Percentiles rank a stretch among this genome's conserved stretches.
Conservation (phyloP, 2,797 vertebrate species). For the Girardinus metallicus region DNA sequence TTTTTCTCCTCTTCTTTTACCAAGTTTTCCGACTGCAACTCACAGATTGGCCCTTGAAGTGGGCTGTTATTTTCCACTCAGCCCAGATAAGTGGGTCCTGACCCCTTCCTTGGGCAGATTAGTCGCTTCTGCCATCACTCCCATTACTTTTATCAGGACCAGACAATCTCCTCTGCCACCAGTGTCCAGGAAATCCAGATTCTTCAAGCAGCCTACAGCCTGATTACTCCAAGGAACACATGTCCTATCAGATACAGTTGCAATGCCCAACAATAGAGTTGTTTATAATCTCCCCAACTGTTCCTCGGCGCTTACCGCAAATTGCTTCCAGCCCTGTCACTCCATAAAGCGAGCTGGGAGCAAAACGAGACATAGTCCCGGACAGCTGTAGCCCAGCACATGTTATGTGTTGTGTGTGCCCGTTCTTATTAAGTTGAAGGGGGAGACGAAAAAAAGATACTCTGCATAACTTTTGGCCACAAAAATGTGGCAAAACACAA, state of each 20-base stretch:
- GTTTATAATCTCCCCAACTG: constrained; percentile 70
- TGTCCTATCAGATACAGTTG: constrained; percentile 65
- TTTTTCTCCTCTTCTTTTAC: background rate
- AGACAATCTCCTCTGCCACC: constrained; percentile 69
- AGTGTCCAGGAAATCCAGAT: constrained; percentile 66
- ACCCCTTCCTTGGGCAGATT: constrained; percentile 66
- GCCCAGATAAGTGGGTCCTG: constrained; percentile 68
- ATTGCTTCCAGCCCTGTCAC: constrained; percentile 77
- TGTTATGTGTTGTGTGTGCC: constrained; percentile 66
- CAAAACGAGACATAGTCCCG: constrained; percentile 61
- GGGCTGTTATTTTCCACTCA: constrained; percentile 68
- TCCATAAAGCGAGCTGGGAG: constrained; percentile 46
- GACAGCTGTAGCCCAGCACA: constrained; percentile 57
- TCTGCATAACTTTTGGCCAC: constrained; percentile 9
- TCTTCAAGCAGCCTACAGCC: constrained; percentile 50
- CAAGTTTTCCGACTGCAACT: constrained; percentile 34
- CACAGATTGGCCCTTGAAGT: constrained; percentile 48
- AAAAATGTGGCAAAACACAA: constrained; percentile 16
- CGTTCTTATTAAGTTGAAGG: constrained; percentile 46
- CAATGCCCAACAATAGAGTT: constrained; percentile 59
- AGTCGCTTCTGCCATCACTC: constrained; percentile 60
- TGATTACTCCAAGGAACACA: constrained; percentile 77
- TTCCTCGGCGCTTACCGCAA: constrained; percentile 59
- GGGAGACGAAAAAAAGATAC: background rate
- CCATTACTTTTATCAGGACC: constrained; percentile 71